Conservation (phyloP, 1,140 invertebrate genomes). For the Scaptomyza graminum region DNA sequence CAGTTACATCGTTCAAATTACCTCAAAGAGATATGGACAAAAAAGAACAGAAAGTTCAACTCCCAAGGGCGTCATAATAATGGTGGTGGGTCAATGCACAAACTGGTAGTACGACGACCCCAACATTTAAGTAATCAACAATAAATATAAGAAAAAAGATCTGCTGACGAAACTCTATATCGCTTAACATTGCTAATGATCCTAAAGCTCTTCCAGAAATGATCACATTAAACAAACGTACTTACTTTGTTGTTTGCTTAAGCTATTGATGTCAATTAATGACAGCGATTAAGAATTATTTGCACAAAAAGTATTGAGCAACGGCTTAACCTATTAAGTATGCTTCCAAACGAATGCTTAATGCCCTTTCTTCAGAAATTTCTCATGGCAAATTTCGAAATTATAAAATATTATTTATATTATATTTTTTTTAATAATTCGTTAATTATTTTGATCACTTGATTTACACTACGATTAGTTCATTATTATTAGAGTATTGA, state of each 20-base stretch:
- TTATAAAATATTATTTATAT: no score
- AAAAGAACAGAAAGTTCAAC: slow-evolving; percentile 7
- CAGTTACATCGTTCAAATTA: slow-evolving; percentile 2
- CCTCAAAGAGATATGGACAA: not conserved
- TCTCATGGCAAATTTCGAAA: no score
- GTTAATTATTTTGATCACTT: no score
- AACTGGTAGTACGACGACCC: slow-evolving; percentile 38
- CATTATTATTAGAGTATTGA: no score
- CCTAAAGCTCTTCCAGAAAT: not conserved
- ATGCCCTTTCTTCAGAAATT: no score
- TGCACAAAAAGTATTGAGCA: not conserved
- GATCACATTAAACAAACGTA: slow-evolving; percentile 7
- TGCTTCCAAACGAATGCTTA: no score
- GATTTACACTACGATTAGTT: no score
- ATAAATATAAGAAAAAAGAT: slow-evolving; percentile 5
- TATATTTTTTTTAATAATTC: no score
- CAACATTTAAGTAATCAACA: slow-evolving; percentile 28
- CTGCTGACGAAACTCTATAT: slow-evolving; percentile 11
- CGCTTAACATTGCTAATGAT: slow-evolving; percentile 32
- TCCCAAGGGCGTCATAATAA: slow-evolving; percentile 28
- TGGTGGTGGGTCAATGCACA: slow-evolving; percentile 40
- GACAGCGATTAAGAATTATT: slow-evolving; percentile 8
- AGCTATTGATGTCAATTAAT: slow-evolving; percentile 24
- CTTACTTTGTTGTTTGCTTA: slow-evolving; percentile 7
- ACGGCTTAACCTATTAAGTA: no score